phyloP scores from a whole-genome alignment of 1,140 invertebrate species.

The Steinernema khuongi region DNA sequence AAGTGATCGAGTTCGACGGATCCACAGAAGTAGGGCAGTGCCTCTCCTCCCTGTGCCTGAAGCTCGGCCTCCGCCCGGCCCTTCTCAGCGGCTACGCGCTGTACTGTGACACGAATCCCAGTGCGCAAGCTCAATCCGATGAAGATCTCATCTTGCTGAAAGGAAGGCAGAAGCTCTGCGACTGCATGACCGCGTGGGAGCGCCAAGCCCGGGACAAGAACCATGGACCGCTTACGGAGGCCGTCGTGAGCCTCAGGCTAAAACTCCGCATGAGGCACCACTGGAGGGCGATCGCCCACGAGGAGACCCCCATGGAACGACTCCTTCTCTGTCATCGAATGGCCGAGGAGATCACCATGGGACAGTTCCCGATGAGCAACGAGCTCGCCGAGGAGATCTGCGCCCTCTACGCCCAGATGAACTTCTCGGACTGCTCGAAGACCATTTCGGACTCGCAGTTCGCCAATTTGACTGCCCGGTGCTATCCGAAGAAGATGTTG shows the following conservation, averaged over 20 bases:
- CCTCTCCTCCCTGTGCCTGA: constrained; percentile 47
- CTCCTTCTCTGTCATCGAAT: constrained; percentile 47
- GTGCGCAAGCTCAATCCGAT: constrained; percentile 28
- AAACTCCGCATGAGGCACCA: constrained; percentile 44
- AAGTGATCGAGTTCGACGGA: constrained; percentile 53
- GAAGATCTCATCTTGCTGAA: constrained; percentile 37
- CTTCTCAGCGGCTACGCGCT: constrained; percentile 48
- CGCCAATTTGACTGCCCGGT: constrained; percentile 24
- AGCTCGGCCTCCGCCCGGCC: constrained; percentile 46
- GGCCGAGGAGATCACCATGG: constrained; percentile 44
- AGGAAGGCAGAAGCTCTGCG: constrained; percentile 48
- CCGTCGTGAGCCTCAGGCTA: constrained; percentile 29
- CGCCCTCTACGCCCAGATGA: constrained; percentile 47
- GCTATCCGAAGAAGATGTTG: constrained; percentile 44
- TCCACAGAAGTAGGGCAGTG: constrained; percentile 53
- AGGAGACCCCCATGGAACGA: constrained; percentile 46
- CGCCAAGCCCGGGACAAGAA: constrained; percentile 33
- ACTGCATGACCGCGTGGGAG: constrained; percentile 47
- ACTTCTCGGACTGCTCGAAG: constrained; percentile 9
- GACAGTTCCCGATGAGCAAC: constrained; percentile 42
- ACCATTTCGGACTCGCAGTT: constrained; percentile 20
- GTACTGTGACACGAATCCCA: constrained; percentile 32
- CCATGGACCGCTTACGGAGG: constrained; percentile 34
- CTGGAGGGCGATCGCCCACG: constrained; percentile 40
- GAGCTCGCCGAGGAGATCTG: constrained; percentile 48